phyloP scores from a whole-genome alignment of 2,113 vertebrate genomes.

The Tupaia chinensis region DNA sequence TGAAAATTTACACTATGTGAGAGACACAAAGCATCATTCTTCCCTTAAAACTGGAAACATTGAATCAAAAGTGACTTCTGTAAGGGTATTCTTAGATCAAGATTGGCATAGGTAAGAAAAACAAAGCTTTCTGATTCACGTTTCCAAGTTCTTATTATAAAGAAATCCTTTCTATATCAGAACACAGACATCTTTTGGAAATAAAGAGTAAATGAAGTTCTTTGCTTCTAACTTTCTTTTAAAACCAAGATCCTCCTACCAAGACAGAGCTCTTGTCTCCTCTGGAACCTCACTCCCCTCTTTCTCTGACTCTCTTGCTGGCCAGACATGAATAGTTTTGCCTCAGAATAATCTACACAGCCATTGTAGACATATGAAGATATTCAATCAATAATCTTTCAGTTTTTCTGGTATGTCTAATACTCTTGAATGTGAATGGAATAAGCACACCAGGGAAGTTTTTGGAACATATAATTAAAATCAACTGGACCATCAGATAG shows the following conservation, averaged over 20 bases:
- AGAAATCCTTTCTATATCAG: conserved; percentile 1
- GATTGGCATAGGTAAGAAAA: background rate
- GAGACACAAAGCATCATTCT: background rate
- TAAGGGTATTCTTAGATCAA: conserved; percentile 2
- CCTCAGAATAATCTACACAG: background rate
- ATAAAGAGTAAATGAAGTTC: background rate
- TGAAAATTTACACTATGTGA: background rate
- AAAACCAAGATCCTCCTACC: background rate
- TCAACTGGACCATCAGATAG: background rate
- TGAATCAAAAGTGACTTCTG: conserved; percentile 42
- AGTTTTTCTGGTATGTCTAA: background rate
- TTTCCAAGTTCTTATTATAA: conserved; percentile 26
- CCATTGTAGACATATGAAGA: background rate
- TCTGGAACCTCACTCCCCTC: background rate
- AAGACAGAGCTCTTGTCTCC: background rate
- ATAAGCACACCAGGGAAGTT: background rate
- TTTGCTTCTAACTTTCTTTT: background rate
- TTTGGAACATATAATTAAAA: background rate
- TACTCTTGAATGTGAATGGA: background rate
- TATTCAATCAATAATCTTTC: background rate
- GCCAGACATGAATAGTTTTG: background rate
- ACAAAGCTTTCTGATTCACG: conserved; percentile 29
- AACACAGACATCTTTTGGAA: conserved; percentile 34
- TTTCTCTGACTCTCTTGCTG: fast-evolving
- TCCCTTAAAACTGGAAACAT: conserved; percentile 35